A percentile compares a stretch with the other conserved stretches of the same genome.
Conservation (phyloP, 2,113 vertebrate genomes). For the Cyanoderma ruficeps region DNA sequence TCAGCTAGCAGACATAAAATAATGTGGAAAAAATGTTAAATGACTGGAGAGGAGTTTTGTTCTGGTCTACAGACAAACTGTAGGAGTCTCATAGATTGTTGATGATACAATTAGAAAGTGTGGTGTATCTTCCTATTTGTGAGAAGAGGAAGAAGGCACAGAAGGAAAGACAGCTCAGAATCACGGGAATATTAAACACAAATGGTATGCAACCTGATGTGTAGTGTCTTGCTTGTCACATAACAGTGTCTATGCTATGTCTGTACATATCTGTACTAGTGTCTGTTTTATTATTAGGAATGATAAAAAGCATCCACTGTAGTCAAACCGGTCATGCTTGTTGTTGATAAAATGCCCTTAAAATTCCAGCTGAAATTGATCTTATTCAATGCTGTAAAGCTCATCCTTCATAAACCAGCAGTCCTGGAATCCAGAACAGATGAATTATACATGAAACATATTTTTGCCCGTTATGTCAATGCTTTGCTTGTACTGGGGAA, state of each 20-base stretch:
- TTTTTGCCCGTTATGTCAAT: not conserved
- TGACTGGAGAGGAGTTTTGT: not conserved
- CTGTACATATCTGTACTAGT: not conserved
- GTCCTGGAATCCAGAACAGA: not conserved
- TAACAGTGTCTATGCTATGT: not conserved
- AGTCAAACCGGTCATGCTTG: not conserved
- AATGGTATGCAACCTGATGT: not conserved
- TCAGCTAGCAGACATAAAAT: not conserved
- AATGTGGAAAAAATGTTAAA: not conserved
- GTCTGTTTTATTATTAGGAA: not conserved
- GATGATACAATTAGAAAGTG: not conserved
- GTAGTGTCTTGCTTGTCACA: not conserved
- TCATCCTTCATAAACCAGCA: not conserved
- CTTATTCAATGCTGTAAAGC: not conserved
- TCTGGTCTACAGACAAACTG: not conserved
- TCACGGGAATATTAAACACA: not conserved
- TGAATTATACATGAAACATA: not conserved
- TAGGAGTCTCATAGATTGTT: not conserved
- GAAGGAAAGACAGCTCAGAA: not conserved
- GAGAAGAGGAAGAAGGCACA: not conserved
- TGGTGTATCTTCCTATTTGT: not conserved
- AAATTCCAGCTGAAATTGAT: not conserved
- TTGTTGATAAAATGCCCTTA: not conserved
- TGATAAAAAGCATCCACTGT: not conserved
- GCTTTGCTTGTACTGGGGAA: not conserved